phyloP scores from a whole-genome alignment of 2,113 vertebrate genomes.

The Emydura subglobosa region DNA sequence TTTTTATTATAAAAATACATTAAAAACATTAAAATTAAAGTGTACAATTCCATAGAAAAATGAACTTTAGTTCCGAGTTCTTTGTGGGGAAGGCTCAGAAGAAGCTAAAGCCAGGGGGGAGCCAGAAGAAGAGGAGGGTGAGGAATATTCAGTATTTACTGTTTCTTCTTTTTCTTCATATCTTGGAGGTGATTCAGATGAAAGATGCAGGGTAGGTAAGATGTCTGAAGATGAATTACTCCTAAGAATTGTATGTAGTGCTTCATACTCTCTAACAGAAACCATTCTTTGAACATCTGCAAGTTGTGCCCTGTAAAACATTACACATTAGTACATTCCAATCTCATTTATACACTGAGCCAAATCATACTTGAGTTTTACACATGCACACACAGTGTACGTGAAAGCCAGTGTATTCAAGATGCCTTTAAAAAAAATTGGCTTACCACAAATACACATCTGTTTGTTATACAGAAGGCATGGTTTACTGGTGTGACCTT shows the following conservation, averaged over 20 bases:
- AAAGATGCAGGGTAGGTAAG: conserved; percentile 13
- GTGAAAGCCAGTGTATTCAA: neutral
- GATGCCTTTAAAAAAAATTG: neutral
- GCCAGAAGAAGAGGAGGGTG: conserved; percentile 26
- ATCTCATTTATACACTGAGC: neutral
- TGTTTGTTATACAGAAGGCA: too few relatives aligned
- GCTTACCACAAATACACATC: neutral
- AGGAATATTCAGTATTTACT: conserved; percentile 36
- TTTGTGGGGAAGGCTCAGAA: conserved; percentile 44
- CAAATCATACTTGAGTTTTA: conserved; percentile 34
- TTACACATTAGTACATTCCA: conserved; percentile 11
- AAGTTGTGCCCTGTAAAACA: conserved; percentile 63
- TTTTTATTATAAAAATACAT: conserved; percentile 79
- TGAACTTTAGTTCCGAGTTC: conserved; percentile 13
- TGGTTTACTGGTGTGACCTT: too few relatives aligned
- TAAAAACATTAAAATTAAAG: neutral
- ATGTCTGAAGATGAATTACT: conserved; percentile 49
- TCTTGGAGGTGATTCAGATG: conserved; percentile 75
- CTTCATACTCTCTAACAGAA: conserved; percentile 53
- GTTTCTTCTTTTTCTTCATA: conserved; percentile 76
- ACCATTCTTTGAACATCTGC: conserved; percentile 18
- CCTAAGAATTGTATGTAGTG: conserved; percentile 75
- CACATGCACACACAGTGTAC: neutral
- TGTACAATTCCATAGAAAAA: conserved; percentile 52
- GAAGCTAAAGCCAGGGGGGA: conserved; percentile 19